Conservation (phyloP, 1,140 invertebrate species). For the Drosophila guanche region DNA sequence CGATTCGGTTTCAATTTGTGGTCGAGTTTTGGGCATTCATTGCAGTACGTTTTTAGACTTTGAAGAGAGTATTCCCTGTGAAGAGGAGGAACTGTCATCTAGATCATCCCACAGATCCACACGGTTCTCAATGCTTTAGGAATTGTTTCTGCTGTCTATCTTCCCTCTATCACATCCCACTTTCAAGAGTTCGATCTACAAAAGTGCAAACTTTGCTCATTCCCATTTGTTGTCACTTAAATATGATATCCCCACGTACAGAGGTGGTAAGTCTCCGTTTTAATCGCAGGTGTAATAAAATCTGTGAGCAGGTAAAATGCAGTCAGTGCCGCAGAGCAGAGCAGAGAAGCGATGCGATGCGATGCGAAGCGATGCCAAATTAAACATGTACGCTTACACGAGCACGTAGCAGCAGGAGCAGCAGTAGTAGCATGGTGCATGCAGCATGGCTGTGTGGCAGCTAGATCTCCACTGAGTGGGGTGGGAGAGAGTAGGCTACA, state of each 20-base stretch:
- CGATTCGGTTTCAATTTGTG: slow-evolving; percentile 2
- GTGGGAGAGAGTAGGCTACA: not conserved
- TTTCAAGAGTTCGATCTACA: too few species aligned
- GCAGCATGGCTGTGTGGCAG: slow-evolving; percentile 1
- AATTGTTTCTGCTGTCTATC: too few species aligned
- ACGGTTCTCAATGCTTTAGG: too few species aligned
- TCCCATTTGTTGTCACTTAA: not conserved
- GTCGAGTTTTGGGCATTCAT: not conserved
- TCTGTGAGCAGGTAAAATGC: slow-evolving; percentile 22
- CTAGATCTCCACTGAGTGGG: not conserved
- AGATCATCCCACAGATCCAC: too few species aligned
- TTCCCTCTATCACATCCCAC: too few species aligned
- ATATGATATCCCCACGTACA: slow-evolving; percentile 4
- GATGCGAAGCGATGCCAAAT: slow-evolving; percentile 64
- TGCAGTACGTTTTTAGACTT: too few species aligned
- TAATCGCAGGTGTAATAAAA: slow-evolving; percentile 39
- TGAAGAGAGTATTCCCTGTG: too few species aligned
- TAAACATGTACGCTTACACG: slow-evolving; percentile 75
- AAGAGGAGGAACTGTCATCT: too few species aligned
- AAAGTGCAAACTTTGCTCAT: too few species aligned
- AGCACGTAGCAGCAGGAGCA: slow-evolving; percentile 47
- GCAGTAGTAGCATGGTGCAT: not conserved
- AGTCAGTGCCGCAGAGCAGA: slow-evolving; percentile 36
- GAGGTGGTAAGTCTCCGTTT: slow-evolving; percentile 6
- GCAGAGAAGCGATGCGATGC: slow-evolving; percentile 41